Base-by-base conservation (phyloP, 2,113 vertebrate genomes). In the Pantherophis guttatus region DNA sequence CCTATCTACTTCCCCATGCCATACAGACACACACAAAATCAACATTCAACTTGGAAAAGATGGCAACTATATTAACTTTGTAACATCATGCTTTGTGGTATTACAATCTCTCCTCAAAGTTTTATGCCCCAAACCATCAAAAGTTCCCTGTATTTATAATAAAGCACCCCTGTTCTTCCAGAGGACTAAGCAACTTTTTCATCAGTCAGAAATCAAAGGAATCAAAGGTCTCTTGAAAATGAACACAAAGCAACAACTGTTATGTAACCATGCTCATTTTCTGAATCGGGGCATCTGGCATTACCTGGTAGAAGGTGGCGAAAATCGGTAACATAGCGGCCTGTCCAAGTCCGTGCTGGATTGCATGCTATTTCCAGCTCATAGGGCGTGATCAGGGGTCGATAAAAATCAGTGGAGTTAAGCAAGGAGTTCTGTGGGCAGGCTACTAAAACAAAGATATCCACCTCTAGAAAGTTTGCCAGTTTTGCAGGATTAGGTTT, bases 311-410 rank as follows among this genome's bases (percentile, higher is more conserved):
- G 96, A 8, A 99, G 97, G 89, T 98, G 98, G 90, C 97, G 96
- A 55, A 99, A 99, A 94, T 99, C 98, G 0, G 98, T 99, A 95
- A 99, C 92, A 21, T 99, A 98, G 81, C 98, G 97, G 92, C 98
- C 98, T 0, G 97, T 98, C 98, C 99, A 99, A 50, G 98, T 97
- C n/a, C 99, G 98, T 48, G 98, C 98, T 0, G 97, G 98, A 96
- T 99, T 99, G 96, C 99, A 99, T 91, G 99, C 99, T 93, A 99
- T 95, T 95, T 99, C 99, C 98, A 99, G 98, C 97, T 99, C 99
- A 86, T 98, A 99, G 0, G 99, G 99, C 0, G 99, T 98, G 85
- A 99, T 96, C 0, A 99, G 70, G 0, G 99, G 99, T 52, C 97
- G 98, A 95, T 99, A 99, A 95, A 99, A 99, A 1, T 98, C 98